Base-by-base conservation (phyloP, 2,797 vertebrate genomes). In the Coccyzus lansbergi region DNA sequence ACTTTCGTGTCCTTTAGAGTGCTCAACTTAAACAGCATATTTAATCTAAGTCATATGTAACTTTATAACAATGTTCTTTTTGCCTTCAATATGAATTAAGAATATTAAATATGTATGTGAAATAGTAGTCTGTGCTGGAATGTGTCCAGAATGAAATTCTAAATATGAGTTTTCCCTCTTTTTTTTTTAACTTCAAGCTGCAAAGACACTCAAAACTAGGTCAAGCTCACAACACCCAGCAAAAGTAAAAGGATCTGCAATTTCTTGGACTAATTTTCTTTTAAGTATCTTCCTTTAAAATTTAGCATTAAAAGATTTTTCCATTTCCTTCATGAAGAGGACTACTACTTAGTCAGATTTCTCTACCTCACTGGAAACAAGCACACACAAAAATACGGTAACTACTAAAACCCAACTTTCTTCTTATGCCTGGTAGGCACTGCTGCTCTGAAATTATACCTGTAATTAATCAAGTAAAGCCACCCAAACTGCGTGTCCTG, bases 101-200 rank as follows among this genome's bases (percentile, higher is more conserved):
- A 81, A 20, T 74, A 94, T 93, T 88, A 90, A 95, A 86, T 93
- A 83, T 65, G 74, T 46, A 93, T 55, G 26, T 77, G 76, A 94
- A 93, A 83, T 64, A 89, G 56, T 53, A 79, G 38, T 22, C 76
- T 51, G 40, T 16, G 48, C 34, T 91, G 82, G 72, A 94, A 67
- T 29, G 18, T 25, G 70, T 92, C 67, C 84, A 92, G 67, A 89
- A 87, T 19, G 1, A 89, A 83, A 86, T 65, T 58, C 33, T 42
- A 64, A 63, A 48, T 15, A 70, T 9, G 7, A 79, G 7, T 31
- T 31, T 20, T 7, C 10, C 7, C 10, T 12, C 6, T 10, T 29
- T 24, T 21, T 55, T 12, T 40, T 48, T 34, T 56, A 3, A 36
- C n/a, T 83, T 53, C 56, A 83, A 90, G 52, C 44, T 0, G 2